Percentiles rank a stretch among this genome's conserved stretches.
These are phyloP conservation scores for Brenthis hecate DNA, from an alignment of 2,888 invertebrate species.

Conservation along the genomic window DNA sequence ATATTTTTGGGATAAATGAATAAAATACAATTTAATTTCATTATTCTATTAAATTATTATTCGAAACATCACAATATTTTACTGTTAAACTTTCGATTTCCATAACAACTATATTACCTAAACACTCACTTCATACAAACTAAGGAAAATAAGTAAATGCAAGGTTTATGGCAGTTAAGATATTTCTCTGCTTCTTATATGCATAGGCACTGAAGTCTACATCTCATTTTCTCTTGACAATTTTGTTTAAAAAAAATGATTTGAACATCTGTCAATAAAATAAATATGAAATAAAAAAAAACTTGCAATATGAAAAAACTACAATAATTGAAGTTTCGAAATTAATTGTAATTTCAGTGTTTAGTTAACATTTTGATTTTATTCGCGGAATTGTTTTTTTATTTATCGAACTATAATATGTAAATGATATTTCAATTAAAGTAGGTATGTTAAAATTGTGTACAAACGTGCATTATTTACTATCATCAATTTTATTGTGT, in stretches of 20 bases:
- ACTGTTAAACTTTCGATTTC: slow-evolving; percentile 55
- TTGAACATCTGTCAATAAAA: too few relatives aligned
- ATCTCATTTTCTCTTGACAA: not conserved
- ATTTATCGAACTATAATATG: not conserved
- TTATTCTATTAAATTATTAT: slow-evolving; percentile 41
- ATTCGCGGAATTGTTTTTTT: too few relatives aligned
- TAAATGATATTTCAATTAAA: slow-evolving; percentile 12
- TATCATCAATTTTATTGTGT: slow-evolving; percentile 36
- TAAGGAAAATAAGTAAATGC: slow-evolving; percentile 59
- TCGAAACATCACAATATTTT: slow-evolving; percentile 49
- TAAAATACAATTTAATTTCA: slow-evolving; percentile 26
- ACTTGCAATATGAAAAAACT: too few relatives aligned
- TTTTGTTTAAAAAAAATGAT: too few relatives aligned
- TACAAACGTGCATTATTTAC: slow-evolving; percentile 42
- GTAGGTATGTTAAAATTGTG: slow-evolving; percentile 10
- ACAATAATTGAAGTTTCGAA: too few relatives aligned
- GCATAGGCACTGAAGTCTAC: not conserved
- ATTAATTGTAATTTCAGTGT: not conserved
- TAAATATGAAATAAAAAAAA: too few relatives aligned
- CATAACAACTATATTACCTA: slow-evolving; percentile 42
- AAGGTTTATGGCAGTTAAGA: slow-evolving; percentile 67
- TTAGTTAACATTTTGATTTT: not conserved
- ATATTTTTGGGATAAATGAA: slow-evolving; percentile 5
- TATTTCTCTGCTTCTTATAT: slow-evolving; percentile 28
- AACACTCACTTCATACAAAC: slow-evolving; percentile 47